Conservation (phyloP, 2,113 vertebrate genomes). For the Elanus axillaris region DNA sequence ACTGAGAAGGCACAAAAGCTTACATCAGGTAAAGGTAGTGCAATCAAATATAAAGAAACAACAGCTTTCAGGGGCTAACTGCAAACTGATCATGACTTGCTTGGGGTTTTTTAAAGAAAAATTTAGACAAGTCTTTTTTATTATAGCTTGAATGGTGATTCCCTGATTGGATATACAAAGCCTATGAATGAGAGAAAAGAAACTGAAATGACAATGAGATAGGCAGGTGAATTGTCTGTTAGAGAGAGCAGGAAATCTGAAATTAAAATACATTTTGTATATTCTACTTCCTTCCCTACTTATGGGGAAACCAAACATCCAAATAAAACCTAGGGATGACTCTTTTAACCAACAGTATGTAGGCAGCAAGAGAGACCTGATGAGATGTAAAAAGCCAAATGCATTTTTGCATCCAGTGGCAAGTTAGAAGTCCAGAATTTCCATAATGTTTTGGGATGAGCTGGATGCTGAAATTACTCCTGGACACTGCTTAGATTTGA, state of each 20-base stretch:
- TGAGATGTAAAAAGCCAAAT: background rate
- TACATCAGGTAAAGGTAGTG: background rate
- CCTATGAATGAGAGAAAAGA: background rate
- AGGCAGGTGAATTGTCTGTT: background rate
- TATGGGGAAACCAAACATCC: background rate
- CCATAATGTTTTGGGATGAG: background rate
- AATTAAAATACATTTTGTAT: background rate
- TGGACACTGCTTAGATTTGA: background rate
- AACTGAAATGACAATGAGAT: background rate
- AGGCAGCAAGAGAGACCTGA: background rate
- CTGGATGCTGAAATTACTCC: background rate
- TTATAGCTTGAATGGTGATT: background rate
- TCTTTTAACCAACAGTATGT: background rate
- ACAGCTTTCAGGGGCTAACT: background rate
- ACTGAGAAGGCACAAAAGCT: background rate
- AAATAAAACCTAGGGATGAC: background rate
- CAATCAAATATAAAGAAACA: background rate
- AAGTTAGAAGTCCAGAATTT: background rate
- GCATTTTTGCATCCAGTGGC: background rate
- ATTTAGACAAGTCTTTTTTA: background rate
- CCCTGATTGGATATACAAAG: background rate
- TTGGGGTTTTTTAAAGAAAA: background rate
- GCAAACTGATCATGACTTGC: background rate
- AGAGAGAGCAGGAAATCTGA: background rate
- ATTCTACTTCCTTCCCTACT: background rate